Evolutionary conservation across 1,140 invertebrate species (phyloP), one percentile per base, ranked within the genome.

Genomic region (Anagrus nilaparvatae): DNA sequence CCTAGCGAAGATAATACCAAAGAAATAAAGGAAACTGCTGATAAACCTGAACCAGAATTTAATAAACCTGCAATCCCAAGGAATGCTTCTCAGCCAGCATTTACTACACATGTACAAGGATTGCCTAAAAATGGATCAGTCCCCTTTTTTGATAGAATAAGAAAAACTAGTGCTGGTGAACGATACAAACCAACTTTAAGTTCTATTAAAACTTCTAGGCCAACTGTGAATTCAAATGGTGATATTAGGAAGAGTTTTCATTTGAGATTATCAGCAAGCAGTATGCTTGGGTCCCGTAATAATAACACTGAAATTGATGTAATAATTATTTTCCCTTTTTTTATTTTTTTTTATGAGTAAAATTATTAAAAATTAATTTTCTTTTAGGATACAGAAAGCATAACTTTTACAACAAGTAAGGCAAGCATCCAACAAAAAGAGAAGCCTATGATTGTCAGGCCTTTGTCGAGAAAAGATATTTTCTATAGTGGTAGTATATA

Each of bases 401-500:
- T 69, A 35, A 66, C 64, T 8, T 68, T 68, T 34, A 70, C 63
- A 20, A 70, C 65, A 2, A 71, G 71, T 29, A 73, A 63, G 46
- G 30, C 24, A 6, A 44, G 43, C 9, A 37, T 45, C 5, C 18
- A 13, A 12, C 61, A 70, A 5, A 70, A 71, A 42, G 80, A 81
- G 53, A 73, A 73, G 12, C 65, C 74, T 5, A 65, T 77, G 45
- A 85, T 94, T 67, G 82, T 94, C 13, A 77, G 93, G 13, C 95
- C 95, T 3, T 67, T 99, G 61, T 95, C 92, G 5, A 74, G 92
- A 30, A 96, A 96, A 66, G 95, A 98, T 65, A 96, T 98, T 50
- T 98, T 99, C 70, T 99, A 98, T 70, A 91, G 92, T 10, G 94
- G 95, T 18, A 93, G 88, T 19, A 82, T 97, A 6, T 72, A 84